Conservation (phyloP, 2,113 vertebrate species). For the Pavo muticus region DNA sequence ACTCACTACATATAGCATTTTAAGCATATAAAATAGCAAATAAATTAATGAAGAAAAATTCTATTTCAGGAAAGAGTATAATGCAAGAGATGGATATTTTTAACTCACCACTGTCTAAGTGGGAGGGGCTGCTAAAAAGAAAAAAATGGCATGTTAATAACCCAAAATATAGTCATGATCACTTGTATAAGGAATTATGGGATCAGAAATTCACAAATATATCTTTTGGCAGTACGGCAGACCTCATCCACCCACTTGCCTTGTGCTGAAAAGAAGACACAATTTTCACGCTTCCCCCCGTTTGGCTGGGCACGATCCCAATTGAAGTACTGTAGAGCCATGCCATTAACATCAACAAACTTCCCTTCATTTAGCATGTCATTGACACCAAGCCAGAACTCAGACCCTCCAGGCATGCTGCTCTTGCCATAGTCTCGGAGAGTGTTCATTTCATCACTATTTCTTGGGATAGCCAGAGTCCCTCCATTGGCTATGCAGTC, state of each 20-base stretch:
- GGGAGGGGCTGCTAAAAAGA: not conserved
- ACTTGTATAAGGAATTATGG: constrained; percentile 69
- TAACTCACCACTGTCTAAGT: not conserved
- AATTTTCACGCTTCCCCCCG: constrained; percentile 91
- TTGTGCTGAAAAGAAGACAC: constrained; percentile 87
- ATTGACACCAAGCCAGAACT: constrained; percentile 94
- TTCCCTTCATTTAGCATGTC: constrained; percentile 92
- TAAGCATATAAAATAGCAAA: constrained; percentile 43
- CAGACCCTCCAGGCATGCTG: constrained; percentile 81
- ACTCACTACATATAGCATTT: not conserved
- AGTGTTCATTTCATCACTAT: constrained; percentile 83
- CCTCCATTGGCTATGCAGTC: constrained; percentile 96
- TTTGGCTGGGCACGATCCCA: constrained; percentile 93
- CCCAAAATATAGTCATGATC: not conserved
- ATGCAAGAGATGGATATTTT: not conserved
- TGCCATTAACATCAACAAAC: constrained; percentile 93
- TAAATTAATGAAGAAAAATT: constrained; percentile 50
- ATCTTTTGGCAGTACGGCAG: constrained; percentile 91
- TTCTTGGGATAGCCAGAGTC: constrained; percentile 89
- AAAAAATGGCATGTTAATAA: not conserved
- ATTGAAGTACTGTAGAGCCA: constrained; percentile 86
- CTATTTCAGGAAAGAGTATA: not conserved
- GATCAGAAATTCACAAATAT: constrained; percentile 95
- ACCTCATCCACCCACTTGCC: constrained; percentile 94
- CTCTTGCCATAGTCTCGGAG: constrained; percentile 89